Evolutionary conservation across 2,113 vertebrate species (phyloP), one percentile per base, ranked within the genome.

Genomic region (Ptychochromis oligacanthus): DNA sequence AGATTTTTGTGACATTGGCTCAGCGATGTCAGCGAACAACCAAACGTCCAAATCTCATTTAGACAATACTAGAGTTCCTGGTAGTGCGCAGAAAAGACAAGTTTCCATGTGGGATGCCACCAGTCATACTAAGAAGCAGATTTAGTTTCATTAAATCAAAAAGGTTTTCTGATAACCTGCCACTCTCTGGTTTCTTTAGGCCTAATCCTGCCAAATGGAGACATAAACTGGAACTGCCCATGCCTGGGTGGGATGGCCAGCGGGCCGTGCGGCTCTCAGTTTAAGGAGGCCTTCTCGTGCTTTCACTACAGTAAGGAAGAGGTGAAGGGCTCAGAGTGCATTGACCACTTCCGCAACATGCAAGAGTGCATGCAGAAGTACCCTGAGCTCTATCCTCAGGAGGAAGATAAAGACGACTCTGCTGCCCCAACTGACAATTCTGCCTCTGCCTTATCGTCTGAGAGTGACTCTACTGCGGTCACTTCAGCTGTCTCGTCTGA

Each of bases 171-270:
- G 26, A 26, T 72, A 24, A 36, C 20, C 14, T 38, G 57, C 1
- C 12, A 11, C 14, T n/a, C 4, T 81, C 1, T 84, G 20, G 1
- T 77, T 84, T 78, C 28, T 79, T 46, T 22, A 99, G 98, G 98
- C 34, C 93, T 99, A 85, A 98, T 99, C 92, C 87, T 99, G 87
- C 97, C 98, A 40, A 98, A 93, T 70, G 98, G 98, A 89, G 97
- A 98, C 76, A 97, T 99, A 87, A 99, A 99, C 92, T 99, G 98
- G 98, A 99, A 99, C 95, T 99, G 98, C 87, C 98, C 98, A 0
- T 99, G 98, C 72, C 96, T 99, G 28, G 98, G 98, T 0, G 98
- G 98, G 65, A 98, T 99, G 98, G 98, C 98, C 78, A 99, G 98
- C 0, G 97, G 98, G 49, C 98, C 98, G 1, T 99, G 98, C 54